A percentile compares a stretch with the other conserved stretches of the same genome.
phyloP scores from a whole-genome alignment of 2,797 vertebrate species.

The Karalla daura region DNA sequence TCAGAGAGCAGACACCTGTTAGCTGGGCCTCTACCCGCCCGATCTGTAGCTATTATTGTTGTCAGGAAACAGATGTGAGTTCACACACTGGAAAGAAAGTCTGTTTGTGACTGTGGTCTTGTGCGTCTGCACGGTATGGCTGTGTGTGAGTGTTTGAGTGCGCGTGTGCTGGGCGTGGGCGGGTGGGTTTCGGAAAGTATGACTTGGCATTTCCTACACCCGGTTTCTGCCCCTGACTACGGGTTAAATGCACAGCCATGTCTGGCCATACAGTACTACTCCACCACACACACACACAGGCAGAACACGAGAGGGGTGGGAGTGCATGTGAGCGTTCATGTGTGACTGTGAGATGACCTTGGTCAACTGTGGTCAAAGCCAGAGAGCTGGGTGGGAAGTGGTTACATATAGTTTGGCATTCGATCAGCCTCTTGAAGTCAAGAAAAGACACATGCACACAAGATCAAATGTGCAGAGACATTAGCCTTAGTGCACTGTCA shows the following conservation, averaged over 20 bases:
- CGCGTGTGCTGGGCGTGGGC: constrained; percentile 71
- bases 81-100: constrained; percentile 87
- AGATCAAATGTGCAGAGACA: constrained; percentile 68
- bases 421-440: constrained; percentile 64
- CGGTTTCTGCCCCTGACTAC: constrained; percentile 75
- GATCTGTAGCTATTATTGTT: constrained; percentile 85
- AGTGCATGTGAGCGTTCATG: constrained; percentile 67
- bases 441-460: constrained; percentile 61
- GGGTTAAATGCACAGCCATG: constrained; percentile 74
- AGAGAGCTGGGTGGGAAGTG: constrained; percentile 76
- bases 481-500: constrained; percentile 62
- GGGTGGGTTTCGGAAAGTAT: constrained; percentile 88
- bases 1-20: constrained; percentile 82
- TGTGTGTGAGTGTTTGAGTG: constrained; percentile 62
- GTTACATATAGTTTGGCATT: constrained; percentile 70
- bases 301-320: constrained; percentile 30
- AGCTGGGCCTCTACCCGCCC: constrained; percentile 68
- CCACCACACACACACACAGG: constrained; percentile 52
- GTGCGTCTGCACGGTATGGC: constrained; percentile 82
- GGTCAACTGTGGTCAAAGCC: constrained; percentile 75
- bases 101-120: constrained; percentile 86
- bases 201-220: constrained; percentile 85
- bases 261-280: constrained; percentile 65
- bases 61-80: constrained; percentile 90
- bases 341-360: constrained; percentile 76